phyloP scores from a whole-genome alignment of 2,888 invertebrate species.

The Hemicrepidius hirtus region DNA sequence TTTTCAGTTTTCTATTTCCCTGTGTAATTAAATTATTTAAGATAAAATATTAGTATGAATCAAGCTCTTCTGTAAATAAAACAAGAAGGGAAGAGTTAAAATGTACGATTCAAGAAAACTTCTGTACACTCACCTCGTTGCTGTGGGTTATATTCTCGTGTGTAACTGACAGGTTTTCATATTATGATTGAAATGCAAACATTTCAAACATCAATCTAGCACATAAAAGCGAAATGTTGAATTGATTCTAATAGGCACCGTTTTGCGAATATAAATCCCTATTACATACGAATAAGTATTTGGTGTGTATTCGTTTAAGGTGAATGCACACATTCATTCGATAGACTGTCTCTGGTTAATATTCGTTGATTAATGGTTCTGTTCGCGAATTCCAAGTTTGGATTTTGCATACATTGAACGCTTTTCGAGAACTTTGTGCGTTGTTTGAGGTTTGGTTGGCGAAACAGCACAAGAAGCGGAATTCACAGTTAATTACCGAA shows the following conservation, averaged over 20 bases:
- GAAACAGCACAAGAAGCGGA: constrained; percentile 34
- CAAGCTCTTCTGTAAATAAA: no score
- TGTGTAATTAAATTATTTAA: no score
- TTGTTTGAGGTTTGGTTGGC: constrained; percentile 26
- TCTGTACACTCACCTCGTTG: no score
- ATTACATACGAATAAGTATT: constrained; percentile 9
- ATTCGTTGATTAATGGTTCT: constrained; percentile 23
- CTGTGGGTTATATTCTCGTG: no score
- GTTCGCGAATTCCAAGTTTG: constrained; percentile 26
- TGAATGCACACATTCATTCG: constrained; percentile 8
- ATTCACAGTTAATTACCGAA: constrained; percentile 39
- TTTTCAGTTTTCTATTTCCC: no score
- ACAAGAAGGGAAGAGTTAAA: no score
- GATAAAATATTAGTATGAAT: no score
- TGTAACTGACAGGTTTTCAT: no score
- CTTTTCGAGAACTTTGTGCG: constrained; percentile 28
- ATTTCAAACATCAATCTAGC: background rate
- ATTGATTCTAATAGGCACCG: background rate
- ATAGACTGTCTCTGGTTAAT: constrained; percentile 7
- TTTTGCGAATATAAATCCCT: constrained; percentile 1
- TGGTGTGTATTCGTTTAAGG: background rate
- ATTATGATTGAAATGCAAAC: no score
- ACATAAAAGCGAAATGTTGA: background rate
- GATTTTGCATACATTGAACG: constrained; percentile 36
- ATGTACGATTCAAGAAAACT: no score